A percentile compares a stretch with the other conserved stretches of the same genome.
Evolutionary conservation across 2,888 invertebrate species (phyloP).

Genomic region (Cryptus viduatorius): DNA sequence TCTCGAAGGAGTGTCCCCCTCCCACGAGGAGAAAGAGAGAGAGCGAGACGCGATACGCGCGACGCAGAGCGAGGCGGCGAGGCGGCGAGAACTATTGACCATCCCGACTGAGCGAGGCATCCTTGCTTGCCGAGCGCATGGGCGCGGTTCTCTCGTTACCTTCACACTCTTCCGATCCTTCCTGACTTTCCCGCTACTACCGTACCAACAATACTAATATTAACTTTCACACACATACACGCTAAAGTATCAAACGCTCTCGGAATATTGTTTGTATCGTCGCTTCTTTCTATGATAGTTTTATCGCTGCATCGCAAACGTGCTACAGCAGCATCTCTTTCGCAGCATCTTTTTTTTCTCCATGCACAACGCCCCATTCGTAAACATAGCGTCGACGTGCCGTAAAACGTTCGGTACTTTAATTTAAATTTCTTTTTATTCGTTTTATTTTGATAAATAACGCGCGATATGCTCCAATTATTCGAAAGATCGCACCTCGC

Average conservation of each 20-base stretch:
- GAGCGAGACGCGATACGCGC: slow-evolving; percentile 7
- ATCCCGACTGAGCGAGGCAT: slow-evolving; percentile 69
- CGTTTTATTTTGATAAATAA: background rate
- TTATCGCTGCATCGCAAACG: background rate
- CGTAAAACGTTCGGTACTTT: slow-evolving; percentile 23
- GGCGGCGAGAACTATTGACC: slow-evolving; percentile 65
- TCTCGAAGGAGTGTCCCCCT: slow-evolving; percentile 58
- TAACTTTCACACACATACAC: background rate
- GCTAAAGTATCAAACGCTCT: background rate
- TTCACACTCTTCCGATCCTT: slow-evolving; percentile 54
- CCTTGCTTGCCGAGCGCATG: slow-evolving; percentile 71
- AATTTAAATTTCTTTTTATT: background rate
- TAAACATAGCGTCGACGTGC: background rate
- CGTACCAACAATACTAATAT: slow-evolving; percentile 5
- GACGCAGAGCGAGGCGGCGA: slow-evolving; percentile 27
- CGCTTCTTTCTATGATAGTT: slow-evolving; percentile 17
- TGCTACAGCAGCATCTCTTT: background rate
- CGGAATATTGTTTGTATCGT: background rate
- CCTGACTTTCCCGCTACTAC: slow-evolving; percentile 7
- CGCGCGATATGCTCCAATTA: background rate
- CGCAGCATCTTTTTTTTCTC: slow-evolving; percentile 23
- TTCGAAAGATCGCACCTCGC: background rate
- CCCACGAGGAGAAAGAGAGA: slow-evolving; percentile 23
- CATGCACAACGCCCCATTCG: slow-evolving; percentile 12
- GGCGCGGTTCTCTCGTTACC: slow-evolving; percentile 71